Evolutionary conservation across 2,797 vertebrate species (phyloP).

Genomic region (Coracias cyanogaster): DNA sequence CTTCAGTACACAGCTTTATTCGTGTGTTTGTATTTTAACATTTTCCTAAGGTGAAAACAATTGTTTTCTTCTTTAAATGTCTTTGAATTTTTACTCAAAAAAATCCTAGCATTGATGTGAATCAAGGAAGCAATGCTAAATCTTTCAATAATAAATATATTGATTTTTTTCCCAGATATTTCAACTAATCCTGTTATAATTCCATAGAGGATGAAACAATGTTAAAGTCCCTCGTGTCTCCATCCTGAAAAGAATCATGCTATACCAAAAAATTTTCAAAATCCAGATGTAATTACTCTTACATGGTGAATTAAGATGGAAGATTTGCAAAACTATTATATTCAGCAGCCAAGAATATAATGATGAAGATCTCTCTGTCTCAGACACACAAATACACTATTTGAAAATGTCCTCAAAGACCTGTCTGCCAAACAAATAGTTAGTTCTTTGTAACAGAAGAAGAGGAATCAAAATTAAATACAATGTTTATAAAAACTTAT

Average conservation of each 20-base stretch:
- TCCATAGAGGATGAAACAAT: background rate
- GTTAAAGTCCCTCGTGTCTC: background rate
- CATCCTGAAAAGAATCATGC: background rate
- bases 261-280: background rate
- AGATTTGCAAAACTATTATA: background rate
- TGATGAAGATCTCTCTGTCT: background rate
- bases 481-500: background rate
- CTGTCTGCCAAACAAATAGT: background rate
- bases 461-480: background rate
- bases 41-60: background rate
- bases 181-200: background rate
- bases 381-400: background rate
- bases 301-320: background rate
- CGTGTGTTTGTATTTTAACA: background rate
- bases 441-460: background rate
- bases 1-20: background rate
- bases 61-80: background rate
- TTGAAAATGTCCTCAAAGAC: background rate
- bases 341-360: background rate
- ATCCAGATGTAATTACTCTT: background rate
- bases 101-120: background rate
- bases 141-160: background rate
- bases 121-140: background rate
- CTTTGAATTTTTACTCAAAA: background rate
- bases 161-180: background rate